Conservation (phyloP, 1,140 invertebrate species). For the Saccostrea glomerata region DNA sequence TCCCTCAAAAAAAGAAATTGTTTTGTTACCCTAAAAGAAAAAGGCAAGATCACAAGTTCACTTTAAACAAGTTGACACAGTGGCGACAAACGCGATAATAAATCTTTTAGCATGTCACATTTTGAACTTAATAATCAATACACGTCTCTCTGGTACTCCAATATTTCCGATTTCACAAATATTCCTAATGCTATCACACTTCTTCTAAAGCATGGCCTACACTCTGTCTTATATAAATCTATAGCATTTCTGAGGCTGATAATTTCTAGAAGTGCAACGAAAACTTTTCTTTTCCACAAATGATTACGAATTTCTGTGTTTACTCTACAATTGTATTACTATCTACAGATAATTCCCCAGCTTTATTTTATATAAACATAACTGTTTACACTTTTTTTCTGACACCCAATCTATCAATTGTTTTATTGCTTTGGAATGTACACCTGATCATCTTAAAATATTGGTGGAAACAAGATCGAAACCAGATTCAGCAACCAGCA, state of each 20-base stretch:
- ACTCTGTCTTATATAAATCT: slow-evolving; percentile 32
- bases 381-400: slow-evolving; percentile 24
- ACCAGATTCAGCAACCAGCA: slow-evolving; percentile 5
- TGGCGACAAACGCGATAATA: slow-evolving; percentile 30
- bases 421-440: slow-evolving; percentile 24
- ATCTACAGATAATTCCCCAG: slow-evolving; percentile 2
- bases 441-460: neutral
- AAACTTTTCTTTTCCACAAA: neutral
- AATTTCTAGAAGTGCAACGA: neutral
- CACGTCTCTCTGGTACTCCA: slow-evolving; percentile 15
- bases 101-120: slow-evolving; percentile 31
- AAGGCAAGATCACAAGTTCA: slow-evolving; percentile 37
- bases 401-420: slow-evolving; percentile 35
- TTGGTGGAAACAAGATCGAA: neutral
- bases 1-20: slow-evolving; percentile 32
- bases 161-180: slow-evolving; percentile 37
- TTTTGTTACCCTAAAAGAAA: slow-evolving; percentile 36
- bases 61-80: slow-evolving; percentile 31
- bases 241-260: neutral
- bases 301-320: neutral
- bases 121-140: slow-evolving; percentile 37
- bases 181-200: slow-evolving; percentile 15
- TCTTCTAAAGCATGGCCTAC: neutral
- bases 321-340: slow-evolving; percentile 4
- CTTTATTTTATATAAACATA: slow-evolving; percentile 39